phyloP scores from a whole-genome alignment of 2,888 invertebrate species.

The Acanthacorydalis orientalis region DNA sequence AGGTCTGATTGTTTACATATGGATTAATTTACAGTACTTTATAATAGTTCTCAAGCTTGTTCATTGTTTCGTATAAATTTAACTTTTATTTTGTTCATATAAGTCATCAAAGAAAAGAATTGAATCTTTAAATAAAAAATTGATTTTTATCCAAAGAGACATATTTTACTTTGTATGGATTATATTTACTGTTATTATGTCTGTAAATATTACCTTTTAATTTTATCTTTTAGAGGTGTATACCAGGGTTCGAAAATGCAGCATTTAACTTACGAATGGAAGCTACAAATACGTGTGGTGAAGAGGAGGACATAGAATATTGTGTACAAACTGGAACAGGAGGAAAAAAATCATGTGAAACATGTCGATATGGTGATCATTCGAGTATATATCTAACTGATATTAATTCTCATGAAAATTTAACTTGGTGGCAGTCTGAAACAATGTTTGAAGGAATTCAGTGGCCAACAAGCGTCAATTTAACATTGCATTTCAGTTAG shows the following conservation, averaged over 20 bases:
- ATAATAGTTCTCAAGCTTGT: too few relatives aligned
- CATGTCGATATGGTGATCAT: slow-evolving; percentile 55
- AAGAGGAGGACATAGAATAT: slow-evolving; percentile 59
- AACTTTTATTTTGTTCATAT: too few relatives aligned
- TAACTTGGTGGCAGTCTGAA: slow-evolving; percentile 96
- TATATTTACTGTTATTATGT: too few relatives aligned
- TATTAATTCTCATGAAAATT: slow-evolving; percentile 74
- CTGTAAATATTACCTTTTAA: too few relatives aligned
- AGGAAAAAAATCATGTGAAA: slow-evolving; percentile 52
- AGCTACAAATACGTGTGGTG: slow-evolving; percentile 92
- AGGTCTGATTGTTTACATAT: too few relatives aligned
- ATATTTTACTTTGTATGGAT: not conserved
- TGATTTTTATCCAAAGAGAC: not conserved
- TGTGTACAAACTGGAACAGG: slow-evolving; percentile 80
- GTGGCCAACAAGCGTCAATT: slow-evolving; percentile 80
- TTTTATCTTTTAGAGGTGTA: slow-evolving; percentile 55
- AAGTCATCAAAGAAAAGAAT: not conserved
- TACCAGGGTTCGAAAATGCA: slow-evolving; percentile 92
- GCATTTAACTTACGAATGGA: slow-evolving; percentile 81
- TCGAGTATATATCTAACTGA: slow-evolving; percentile 73
- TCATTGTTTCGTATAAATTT: too few relatives aligned
- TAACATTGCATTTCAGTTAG: slow-evolving; percentile 75
- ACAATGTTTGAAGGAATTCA: slow-evolving; percentile 91
- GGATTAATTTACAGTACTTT: too few relatives aligned
- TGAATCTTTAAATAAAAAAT: not conserved